phyloP scores from a whole-genome alignment of 2,888 invertebrate genomes.

The Chirona hameri region DNA sequence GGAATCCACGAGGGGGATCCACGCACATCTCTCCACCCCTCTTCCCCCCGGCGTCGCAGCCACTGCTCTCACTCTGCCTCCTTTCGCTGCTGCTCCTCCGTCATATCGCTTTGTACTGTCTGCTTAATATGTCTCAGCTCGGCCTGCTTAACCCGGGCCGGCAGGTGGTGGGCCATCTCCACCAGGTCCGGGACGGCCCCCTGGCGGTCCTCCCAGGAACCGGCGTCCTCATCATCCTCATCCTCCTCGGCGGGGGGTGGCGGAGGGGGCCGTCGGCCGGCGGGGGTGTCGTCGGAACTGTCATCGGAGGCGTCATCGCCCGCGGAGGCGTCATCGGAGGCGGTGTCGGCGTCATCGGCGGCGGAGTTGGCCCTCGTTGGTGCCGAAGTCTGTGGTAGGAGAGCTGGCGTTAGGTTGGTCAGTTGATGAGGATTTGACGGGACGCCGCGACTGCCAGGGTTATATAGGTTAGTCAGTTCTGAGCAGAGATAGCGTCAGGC shows the following conservation, averaged over 20 bases:
- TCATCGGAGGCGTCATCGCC: not conserved
- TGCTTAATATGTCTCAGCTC: not conserved
- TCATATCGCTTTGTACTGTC: not conserved
- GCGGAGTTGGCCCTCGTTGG: too few relatives aligned
- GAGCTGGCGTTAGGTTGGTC: too few relatives aligned
- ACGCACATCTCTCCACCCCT: not conserved
- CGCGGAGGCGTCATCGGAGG: not conserved
- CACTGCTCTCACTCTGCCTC: not conserved
- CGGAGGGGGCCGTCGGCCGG: not conserved
- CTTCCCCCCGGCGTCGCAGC: not conserved
- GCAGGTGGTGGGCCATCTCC: slow-evolving; percentile 22
- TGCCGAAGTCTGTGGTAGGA: too few relatives aligned
- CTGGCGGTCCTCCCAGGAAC: not conserved
- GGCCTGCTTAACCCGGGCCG: not conserved
- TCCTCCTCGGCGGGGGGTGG: not conserved
- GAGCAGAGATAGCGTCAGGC: too few relatives aligned
- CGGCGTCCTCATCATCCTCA: too few relatives aligned
- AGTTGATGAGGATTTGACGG: too few relatives aligned
- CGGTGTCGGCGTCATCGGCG: too few relatives aligned
- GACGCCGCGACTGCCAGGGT: too few relatives aligned
- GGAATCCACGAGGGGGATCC: too few relatives aligned
- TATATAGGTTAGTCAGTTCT: too few relatives aligned
- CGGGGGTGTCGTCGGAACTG: not conserved
- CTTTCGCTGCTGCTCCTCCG: not conserved
- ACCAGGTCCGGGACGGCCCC: not conserved